Percentiles rank a stretch among this genome's conserved stretches.
Evolutionary conservation across 1,140 invertebrate species (phyloP).

Genomic region (Stratiolaelaps scimitus): DNA sequence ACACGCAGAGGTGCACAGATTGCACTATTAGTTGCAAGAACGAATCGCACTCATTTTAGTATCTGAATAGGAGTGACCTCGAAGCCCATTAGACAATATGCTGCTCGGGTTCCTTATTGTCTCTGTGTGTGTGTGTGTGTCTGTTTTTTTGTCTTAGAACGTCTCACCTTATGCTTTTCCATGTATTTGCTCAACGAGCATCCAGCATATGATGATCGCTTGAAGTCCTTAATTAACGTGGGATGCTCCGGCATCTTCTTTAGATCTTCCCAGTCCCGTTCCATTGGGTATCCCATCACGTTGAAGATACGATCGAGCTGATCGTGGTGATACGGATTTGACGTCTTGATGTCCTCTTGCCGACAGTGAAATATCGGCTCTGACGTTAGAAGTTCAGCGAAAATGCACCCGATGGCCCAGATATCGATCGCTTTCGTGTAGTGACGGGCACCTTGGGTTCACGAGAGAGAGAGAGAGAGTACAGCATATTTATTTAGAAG

Average conservation of each 20-base stretch:
- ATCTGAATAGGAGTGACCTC: too few relatives aligned
- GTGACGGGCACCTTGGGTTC: conserved; percentile 65
- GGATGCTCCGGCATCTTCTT: conserved; percentile 99
- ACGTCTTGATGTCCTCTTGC: conserved; percentile 99
- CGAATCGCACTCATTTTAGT: too few relatives aligned
- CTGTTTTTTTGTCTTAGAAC: too few relatives aligned
- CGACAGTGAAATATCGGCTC: conserved; percentile 99
- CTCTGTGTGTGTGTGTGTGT: too few relatives aligned
- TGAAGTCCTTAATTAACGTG: conserved; percentile 92
- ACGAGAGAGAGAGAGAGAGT: conserved; percentile 41
- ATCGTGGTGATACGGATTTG: conserved; percentile 99
- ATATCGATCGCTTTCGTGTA: conserved; percentile 99
- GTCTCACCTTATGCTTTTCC: conserved; percentile 73
- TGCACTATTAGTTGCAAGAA: too few relatives aligned
- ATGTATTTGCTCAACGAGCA: conserved; percentile 95
- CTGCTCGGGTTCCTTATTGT: too few relatives aligned
- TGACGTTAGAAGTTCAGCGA: conserved; percentile 87
- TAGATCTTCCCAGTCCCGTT: conserved; percentile 99
- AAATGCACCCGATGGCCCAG: conserved; percentile 99
- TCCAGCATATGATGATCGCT: conserved; percentile 85
- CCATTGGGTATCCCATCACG: conserved; percentile 97
- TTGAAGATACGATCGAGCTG: conserved; percentile 98
- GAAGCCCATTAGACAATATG: too few relatives aligned
- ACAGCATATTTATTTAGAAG: conserved; percentile 35
- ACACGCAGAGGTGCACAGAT: too few relatives aligned